Conservation (phyloP, 2,113 vertebrate species). For the Nycticryphes semicollaris region DNA sequence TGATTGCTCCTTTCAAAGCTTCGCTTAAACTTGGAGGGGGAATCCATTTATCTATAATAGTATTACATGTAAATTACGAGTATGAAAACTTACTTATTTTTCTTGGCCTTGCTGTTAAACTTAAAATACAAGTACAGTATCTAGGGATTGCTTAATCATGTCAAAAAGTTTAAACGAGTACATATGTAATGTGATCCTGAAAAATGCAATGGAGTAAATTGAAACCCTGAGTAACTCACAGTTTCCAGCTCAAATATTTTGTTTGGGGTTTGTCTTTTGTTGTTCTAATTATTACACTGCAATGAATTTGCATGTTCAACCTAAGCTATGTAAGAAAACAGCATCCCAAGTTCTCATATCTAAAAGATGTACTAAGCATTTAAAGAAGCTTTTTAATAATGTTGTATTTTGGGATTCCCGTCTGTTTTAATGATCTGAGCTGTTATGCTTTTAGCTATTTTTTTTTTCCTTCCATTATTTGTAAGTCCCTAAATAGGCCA, state of each 20-base stretch:
- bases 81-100: conserved; percentile 68
- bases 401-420: conserved; percentile 82
- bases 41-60: conserved; percentile 72
- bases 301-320: conserved; percentile 75
- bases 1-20: conserved; percentile 71
- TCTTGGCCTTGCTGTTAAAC: conserved; percentile 76
- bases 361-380: conserved; percentile 79
- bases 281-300: conserved; percentile 61
- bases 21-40: conserved; percentile 71
- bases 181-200: conserved; percentile 72
- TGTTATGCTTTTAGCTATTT: conserved; percentile 88
- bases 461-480: conserved; percentile 88
- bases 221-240: conserved; percentile 60
- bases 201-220: conserved; percentile 61
- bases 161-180: conserved; percentile 74
- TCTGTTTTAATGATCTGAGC: conserved; percentile 82
- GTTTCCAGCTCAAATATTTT: conserved; percentile 65
- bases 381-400: conserved; percentile 78
- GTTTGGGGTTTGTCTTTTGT: conserved; percentile 71
- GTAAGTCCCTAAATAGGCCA: conserved; percentile 99
- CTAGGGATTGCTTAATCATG: conserved; percentile 76
- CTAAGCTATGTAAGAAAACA: conserved; percentile 69
- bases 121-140: conserved; percentile 68
- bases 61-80: conserved; percentile 69
- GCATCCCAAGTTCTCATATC: conserved; percentile 73